Base-by-base conservation (phyloP, 2,113 vertebrate species). In the Campylomormyrus numenius region DNA sequence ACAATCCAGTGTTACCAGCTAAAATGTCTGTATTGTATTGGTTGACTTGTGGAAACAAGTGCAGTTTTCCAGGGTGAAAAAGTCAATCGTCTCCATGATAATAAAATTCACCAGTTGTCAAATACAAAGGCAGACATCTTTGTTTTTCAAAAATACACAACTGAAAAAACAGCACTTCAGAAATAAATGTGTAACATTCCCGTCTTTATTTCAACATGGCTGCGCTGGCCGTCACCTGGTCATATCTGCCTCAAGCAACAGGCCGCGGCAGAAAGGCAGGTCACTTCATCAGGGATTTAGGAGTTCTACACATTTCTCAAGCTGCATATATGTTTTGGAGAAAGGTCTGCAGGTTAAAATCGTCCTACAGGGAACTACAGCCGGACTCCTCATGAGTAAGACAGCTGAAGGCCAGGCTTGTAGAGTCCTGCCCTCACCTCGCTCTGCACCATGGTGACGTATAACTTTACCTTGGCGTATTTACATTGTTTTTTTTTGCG, bases 401-500 rank as follows among this genome's bases (percentile, higher is more conserved):
- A 49, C 9, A 52, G 46, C 24, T 27, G 85, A 87, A 27, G 49
- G 49, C 27, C n/a, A 53, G 11, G 66, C 31, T 39, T 49, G 77
- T 45, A 3, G 15, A 24, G 58, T 21, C 39, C 39, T 45, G 66
- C 21, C 35, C 49, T 70, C 1, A 45, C 58, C 45, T 46, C 13
- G 27, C 19, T 46, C 58, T 46, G 58, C 58, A 53, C 17, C 11
- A 52, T 3, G 24, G 45, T 88, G 35, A 15, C 27, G 13, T 27
- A 89, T 21, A 74, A 89, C 10, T 89, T 80, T 53, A 80, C 66
- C 49, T 53, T 27, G 46, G 45, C 52, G 48, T 89, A 49, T 89
- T 89, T 83, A 89, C 48, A 39, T 39, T 39, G 49, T 46, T 58
- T 77, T 77, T 80, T 70, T 70, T 70, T 70, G n/a, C 10, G 62